Evolutionary conservation across 2,888 invertebrate genomes (phyloP).

Genomic region (Plebejus argus): DNA sequence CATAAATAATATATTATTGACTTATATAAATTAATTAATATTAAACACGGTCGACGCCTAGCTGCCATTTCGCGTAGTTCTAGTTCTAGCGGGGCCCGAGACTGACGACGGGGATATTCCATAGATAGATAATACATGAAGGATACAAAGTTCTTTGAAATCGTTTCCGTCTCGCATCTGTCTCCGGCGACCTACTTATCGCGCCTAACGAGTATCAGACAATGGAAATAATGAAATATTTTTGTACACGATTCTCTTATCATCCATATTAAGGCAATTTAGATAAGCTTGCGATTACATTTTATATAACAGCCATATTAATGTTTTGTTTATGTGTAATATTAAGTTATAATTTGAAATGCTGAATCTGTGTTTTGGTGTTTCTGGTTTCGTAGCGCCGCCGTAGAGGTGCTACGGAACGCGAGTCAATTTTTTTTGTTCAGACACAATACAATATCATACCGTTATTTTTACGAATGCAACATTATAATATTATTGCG

Average conservation of each 20-base stretch:
- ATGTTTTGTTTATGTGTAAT: constrained; percentile 3
- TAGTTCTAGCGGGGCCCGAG: background rate
- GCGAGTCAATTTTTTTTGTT: no score
- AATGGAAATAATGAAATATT: constrained; percentile 6
- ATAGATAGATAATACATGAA: background rate
- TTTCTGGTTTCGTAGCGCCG: background rate
- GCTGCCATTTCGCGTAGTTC: no score
- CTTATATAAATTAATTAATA: background rate
- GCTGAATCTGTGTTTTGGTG: no score
- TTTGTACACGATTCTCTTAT: background rate
- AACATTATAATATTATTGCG: no score
- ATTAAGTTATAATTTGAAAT: background rate
- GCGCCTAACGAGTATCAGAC: background rate
- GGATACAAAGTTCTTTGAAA: background rate
- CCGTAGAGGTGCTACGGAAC: no score
- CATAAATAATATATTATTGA: background rate
- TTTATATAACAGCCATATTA: background rate
- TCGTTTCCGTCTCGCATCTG: background rate
- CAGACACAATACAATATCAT: no score
- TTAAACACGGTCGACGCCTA: background rate
- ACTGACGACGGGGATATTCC: background rate
- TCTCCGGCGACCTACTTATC: background rate
- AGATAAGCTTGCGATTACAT: background rate
- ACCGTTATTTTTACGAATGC: no score
- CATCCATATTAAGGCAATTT: constrained; percentile 16